Evolutionary conservation across 2,888 invertebrate genomes (phyloP), one percentile per base, ranked within the genome.

Genomic region (Candidula unifasciata): DNA sequence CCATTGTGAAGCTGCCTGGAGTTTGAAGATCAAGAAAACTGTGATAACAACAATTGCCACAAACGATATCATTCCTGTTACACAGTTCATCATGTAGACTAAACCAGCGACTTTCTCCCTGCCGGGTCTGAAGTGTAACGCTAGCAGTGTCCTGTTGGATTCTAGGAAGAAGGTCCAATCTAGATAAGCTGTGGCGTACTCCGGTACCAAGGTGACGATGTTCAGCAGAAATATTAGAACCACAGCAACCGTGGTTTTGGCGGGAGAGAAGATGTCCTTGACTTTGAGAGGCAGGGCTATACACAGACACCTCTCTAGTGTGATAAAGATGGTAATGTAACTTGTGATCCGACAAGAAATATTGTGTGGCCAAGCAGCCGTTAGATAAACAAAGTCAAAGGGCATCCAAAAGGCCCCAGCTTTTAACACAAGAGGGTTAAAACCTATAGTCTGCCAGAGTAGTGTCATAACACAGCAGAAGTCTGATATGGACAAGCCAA

Each of bases 401-500:
- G 69, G 69, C 5, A 18, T 30, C 27, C 27, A 69, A 30, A 33
- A 10, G 5, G 44, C 44, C 13, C 44, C 44, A 13, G 44, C 44
- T 13, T 44, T 44, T 69, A 27, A 5, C 3, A 35, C 18, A 33
- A 82, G 33, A 10, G 76, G 76, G 54, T 77, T 82, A 30, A 82
- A 27, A 30, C 77, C 44, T 18, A 82, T 18, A 33, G 35, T 21
- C 2, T 21, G 13, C 82, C 82, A 82, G n/a, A 37, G 54, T 10
- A 77, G 24, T 2, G 33, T 68, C 1, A 52, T 8, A 21, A 82
- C n/a, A 35, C 66, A 76, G 18, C 76, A 27, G 0, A 82, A 2
- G 24, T 82, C 82, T 24, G 82, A 76, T 24, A 82, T 44, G 68
- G 77, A 76, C 24, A 82, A 10, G 8, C 68, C 69, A 27, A 77